Percentiles rank a stretch among this genome's conserved stretches.
These are phyloP conservation scores for Progne subis DNA, from an alignment of 2,113 vertebrate genomes.

Conservation along the genomic window DNA sequence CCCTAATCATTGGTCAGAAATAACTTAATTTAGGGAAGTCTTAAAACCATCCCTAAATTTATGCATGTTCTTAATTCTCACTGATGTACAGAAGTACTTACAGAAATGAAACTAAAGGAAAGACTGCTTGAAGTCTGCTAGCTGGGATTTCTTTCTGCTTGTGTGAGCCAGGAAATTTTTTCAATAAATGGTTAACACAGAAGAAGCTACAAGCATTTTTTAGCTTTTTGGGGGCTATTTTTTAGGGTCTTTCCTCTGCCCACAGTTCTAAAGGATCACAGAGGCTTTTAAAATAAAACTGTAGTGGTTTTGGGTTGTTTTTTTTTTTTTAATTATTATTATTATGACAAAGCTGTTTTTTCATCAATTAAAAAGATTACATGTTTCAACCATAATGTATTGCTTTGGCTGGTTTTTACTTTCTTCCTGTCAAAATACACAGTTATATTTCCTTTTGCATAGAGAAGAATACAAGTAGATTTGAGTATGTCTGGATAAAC, in stretches of 20 bases:
- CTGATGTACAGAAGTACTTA: not conserved
- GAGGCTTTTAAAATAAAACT: not conserved
- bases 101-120: not conserved
- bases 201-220: not conserved
- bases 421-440: not conserved
- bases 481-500: not conserved
- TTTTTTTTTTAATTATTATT: not conserved
- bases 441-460: not conserved
- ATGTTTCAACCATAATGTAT: not conserved
- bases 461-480: not conserved
- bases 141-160: not conserved
- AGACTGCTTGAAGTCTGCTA: not conserved
- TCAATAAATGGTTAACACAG: not conserved
- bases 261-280: not conserved
- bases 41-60: not conserved
- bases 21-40: not conserved
- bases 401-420: not conserved
- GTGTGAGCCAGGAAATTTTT: not conserved
- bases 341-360: not conserved
- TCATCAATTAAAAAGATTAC: not conserved
- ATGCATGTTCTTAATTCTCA: not conserved
- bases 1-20: not conserved
- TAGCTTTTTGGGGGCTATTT: not conserved
- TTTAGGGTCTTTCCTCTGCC: not conserved
- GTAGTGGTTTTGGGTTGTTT: rapidly evolving